Evolutionary conservation across 2,797 vertebrate species (phyloP), one percentile per base, ranked within the genome.

Genomic region (Sebastolobus altivelis): DNA sequence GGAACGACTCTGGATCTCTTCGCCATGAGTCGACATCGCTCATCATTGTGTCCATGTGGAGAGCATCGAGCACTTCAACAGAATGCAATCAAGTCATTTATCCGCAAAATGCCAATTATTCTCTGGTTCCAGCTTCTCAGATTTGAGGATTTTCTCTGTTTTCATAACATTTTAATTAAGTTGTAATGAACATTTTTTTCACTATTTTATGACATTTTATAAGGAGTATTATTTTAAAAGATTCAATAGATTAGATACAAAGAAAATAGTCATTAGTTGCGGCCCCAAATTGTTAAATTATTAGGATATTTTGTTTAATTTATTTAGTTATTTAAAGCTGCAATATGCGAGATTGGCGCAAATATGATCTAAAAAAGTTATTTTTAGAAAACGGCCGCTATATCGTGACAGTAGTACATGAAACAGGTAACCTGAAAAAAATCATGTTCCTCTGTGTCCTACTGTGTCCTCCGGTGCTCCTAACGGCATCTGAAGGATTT

Each of bases 1-100:
- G 60, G 77, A 92, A 94, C 0, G 33, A 75, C 56, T 72, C 29
- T 1, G 95, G 95, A 43, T 91, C 95, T 78, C 89, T 92, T 82
- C 85, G 92, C 97, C 97, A 97, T 0, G 83, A 90, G 20, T 20
- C 69, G 43, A 98, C 76, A 5, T 93, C 82, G 8, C 82, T 91
- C 96, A 97, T 96, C 98, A 99, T 97, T 65, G 89, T 70, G 80
- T 98, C 97, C 97, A 99, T 99, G 83, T 98, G 92, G 18, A 99
- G 96, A 1, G 98, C 97, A 85, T 97, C 95, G 10, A 98, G 95
- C 31, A 93, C 98, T 99, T 67, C 71, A 56, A 84, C 55, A 86
- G n/a, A 72, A 83, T 4, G n/a, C 8, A 71, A 46, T 46, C 43
- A 22, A 27, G 20, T 31, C 6, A 40, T 8, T 38, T 13, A 67